Base-by-base conservation (phyloP, 2,888 invertebrate genomes). In the Spatulosminthurus flaviceps region DNA sequence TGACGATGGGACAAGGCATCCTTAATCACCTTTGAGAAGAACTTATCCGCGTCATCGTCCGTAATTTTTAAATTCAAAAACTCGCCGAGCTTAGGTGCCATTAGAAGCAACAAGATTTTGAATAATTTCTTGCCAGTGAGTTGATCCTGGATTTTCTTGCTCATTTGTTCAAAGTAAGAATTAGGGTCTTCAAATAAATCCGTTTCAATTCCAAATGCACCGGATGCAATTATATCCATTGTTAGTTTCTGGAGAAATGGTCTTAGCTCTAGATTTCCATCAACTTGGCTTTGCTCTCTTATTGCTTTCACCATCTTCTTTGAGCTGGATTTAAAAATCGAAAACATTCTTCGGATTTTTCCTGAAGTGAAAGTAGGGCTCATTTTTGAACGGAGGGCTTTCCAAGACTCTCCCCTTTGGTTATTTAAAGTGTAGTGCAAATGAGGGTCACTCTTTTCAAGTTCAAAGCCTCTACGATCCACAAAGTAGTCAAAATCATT, bases 401-500 rank as follows among this genome's bases (percentile, higher is more conserved):
- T 60, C 78, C 78, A 78, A 22, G 72, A 4, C 1, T 77, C 69
- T n/a, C 77, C 77, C 0, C 1, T 16, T 1, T 43, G 67, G 19
- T 67, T 77, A 24, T 42, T 19, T 21, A 77, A 51, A 1, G 61
- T 4, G 41, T 22, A 29, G 28, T 71, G 34, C 71, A 78, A 22
- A 29, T 70, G 71, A 24, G 78, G 78, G 28, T 77, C 77, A 26
- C 69, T 41, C 22, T 67, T 29, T 60, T 69, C 72, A 1, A 78
- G 21, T 2, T 60, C 19, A 19, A 78, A 41, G 1, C 60, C 72
- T 11, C 71, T 51, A 4, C 64, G 78, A 22, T 78, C 34, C 0
- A 64, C 41, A 41, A 78, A 78, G 29, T 60, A 7, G 24, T 78
- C 72, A 28, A 78, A 78, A 26, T 78, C 78, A 19, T 78, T 78